phyloP scores from a whole-genome alignment of 2,797 vertebrate genomes.

The Pseudomugil gertrudae region DNA sequence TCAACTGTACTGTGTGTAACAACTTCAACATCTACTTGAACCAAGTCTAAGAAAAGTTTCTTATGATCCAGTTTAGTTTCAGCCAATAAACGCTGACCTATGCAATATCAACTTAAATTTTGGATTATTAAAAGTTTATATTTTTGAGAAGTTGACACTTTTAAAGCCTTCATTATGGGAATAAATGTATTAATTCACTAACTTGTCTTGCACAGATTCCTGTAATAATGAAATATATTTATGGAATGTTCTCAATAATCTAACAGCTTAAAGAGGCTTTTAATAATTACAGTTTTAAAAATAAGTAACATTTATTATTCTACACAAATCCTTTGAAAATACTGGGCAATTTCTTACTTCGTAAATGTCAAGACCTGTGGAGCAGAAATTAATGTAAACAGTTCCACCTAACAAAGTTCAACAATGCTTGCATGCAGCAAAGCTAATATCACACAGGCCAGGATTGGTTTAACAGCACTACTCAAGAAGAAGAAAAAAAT shows the following conservation, averaged over 20 bases:
- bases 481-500: conserved; percentile 14
- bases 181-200: neutral
- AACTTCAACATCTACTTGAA: neutral
- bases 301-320: conserved; percentile 39
- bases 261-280: conserved; percentile 1
- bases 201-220: neutral
- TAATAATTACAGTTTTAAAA: conserved; percentile 39
- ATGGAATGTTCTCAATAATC: conserved; percentile 26
- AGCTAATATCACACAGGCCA: conserved; percentile 9
- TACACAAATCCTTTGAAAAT: conserved; percentile 36
- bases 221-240: conserved; percentile 7
- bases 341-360: conserved; percentile 43
- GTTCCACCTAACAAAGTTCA: conserved; percentile 43
- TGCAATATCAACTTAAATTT: neutral
- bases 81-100: neutral
- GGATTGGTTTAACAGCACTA: conserved; percentile 45
- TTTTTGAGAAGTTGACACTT: neutral
- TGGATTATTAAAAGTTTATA: too few species aligned
- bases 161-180: neutral
- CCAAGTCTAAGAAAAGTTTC: neutral
- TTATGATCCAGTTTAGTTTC: neutral
- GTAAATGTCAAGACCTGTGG: conserved; percentile 56
- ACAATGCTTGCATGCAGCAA: conserved; percentile 8
- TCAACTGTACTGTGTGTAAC: neutral
- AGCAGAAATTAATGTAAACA: conserved; percentile 52